These are phyloP conservation scores for Epirrita christyi DNA, from an alignment of 2,888 invertebrate genomes.

Conservation along the genomic window DNA sequence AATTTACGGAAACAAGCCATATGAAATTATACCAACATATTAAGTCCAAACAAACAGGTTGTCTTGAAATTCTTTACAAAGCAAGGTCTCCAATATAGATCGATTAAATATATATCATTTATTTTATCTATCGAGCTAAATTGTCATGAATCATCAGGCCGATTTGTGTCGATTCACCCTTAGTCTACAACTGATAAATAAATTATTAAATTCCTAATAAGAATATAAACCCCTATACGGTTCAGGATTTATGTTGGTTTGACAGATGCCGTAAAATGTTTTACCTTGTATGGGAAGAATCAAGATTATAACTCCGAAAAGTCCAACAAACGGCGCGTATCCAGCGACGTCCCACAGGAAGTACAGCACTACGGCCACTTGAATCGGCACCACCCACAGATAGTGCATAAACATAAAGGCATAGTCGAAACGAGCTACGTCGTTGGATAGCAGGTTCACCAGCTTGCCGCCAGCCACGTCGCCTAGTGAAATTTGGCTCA, in stretches of 20 bases:
- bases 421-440: conserved; percentile 92
- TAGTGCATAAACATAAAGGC: conserved; percentile 89
- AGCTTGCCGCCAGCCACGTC: conserved; percentile 90
- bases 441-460: conserved; percentile 93
- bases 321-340: conserved; percentile 70
- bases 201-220: too few species aligned
- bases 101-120: not conserved
- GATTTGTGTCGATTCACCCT: too few species aligned
- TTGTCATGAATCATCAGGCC: too few species aligned
- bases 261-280: conserved; percentile 5
- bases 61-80: not conserved
- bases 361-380: conserved; percentile 83
- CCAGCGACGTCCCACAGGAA: conserved; percentile 65
- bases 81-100: not conserved
- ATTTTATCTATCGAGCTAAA: not conserved
- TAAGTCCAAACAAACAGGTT: not conserved
- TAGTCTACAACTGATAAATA: too few species aligned
- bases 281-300: conserved; percentile 84
- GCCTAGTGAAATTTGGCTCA: conserved; percentile 89
- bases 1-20: not conserved
- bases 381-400: conserved; percentile 91
- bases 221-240: too few species aligned
- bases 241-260: not conserved
- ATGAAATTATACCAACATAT: not conserved
- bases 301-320: conserved; percentile 78